Percentiles rank a stretch among this genome's conserved stretches.
These are phyloP conservation scores for Eudemis profundana DNA, from an alignment of 2,888 invertebrate genomes.

Conservation along the genomic window DNA sequence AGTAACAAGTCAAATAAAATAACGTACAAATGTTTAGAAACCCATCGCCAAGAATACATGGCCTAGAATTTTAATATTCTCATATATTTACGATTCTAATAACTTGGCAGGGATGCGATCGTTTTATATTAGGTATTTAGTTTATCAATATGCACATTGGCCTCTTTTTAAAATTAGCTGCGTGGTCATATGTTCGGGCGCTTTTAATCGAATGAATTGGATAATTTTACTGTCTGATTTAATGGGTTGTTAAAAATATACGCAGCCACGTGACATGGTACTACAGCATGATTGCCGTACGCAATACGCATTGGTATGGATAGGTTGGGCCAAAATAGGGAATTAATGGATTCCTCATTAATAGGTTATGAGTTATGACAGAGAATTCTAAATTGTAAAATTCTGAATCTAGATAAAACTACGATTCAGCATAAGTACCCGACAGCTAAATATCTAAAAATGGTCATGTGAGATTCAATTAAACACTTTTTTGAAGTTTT, in stretches of 20 bases:
- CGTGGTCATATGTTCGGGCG: neutral
- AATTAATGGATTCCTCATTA: no score
- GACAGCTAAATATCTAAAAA: no score
- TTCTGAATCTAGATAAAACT: no score
- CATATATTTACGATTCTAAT: constrained; percentile 30
- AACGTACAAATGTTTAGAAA: constrained; percentile 28
- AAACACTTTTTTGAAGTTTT: no score
- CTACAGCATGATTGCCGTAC: no score
- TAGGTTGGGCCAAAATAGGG: no score
- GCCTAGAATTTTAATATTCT: constrained; percentile 42
- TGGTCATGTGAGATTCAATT: no score
- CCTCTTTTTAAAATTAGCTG: constrained; percentile 26
- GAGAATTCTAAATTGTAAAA: no score
- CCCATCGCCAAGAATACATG: constrained; percentile 32
- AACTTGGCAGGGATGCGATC: constrained; percentile 26
- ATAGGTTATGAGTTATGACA: no score
- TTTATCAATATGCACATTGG: constrained; percentile 33
- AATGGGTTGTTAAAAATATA: constrained; percentile 8
- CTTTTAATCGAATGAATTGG: constrained; percentile 6
- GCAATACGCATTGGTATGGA: no score
- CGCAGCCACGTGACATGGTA: neutral
- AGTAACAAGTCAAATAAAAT: constrained; percentile 30
- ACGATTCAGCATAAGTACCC: no score
- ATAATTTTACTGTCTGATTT: constrained; percentile 7
- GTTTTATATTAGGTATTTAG: constrained; percentile 26